These are phyloP conservation scores for Ophion ventricosus DNA, from an alignment of 2,888 invertebrate genomes.

Conservation along the genomic window DNA sequence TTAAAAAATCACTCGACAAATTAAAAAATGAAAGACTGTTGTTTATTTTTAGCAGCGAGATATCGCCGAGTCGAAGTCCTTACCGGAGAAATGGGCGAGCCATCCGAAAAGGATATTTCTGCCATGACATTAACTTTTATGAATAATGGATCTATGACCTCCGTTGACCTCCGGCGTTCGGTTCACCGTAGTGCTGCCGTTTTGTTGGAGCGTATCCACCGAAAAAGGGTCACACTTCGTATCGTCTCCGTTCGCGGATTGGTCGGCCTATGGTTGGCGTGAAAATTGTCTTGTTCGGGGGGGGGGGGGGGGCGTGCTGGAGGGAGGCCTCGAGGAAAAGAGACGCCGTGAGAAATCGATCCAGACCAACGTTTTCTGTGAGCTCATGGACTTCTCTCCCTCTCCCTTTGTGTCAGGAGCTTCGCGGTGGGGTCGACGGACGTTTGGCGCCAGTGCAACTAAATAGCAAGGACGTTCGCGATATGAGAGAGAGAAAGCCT, in stretches of 20 bases:
- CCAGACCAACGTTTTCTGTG: constrained; percentile 55
- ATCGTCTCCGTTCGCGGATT: constrained; percentile 25
- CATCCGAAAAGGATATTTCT: neutral
- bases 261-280: constrained; percentile 35
- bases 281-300: constrained; percentile 55
- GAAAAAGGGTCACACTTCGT: constrained; percentile 42
- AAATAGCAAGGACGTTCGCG: constrained; percentile 65
- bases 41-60: neutral
- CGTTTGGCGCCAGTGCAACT: constrained; percentile 67
- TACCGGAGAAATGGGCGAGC: neutral
- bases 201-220: constrained; percentile 20
- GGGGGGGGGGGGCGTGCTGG: neutral
- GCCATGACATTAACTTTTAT: neutral
- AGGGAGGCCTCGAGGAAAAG: constrained; percentile 22
- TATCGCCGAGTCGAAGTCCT: neutral
- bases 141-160: constrained; percentile 22
- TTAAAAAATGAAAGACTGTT: neutral
- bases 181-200: constrained; percentile 6
- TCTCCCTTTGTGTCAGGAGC: constrained; percentile 21
- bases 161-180: neutral
- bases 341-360: constrained; percentile 65
- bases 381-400: constrained; percentile 20
- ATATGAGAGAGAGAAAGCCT: constrained; percentile 30
- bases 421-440: constrained; percentile 60
- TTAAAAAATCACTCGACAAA: too few relatives aligned